phyloP scores from a whole-genome alignment of 2,113 vertebrate species.

The Dasyurus viverrinus region DNA sequence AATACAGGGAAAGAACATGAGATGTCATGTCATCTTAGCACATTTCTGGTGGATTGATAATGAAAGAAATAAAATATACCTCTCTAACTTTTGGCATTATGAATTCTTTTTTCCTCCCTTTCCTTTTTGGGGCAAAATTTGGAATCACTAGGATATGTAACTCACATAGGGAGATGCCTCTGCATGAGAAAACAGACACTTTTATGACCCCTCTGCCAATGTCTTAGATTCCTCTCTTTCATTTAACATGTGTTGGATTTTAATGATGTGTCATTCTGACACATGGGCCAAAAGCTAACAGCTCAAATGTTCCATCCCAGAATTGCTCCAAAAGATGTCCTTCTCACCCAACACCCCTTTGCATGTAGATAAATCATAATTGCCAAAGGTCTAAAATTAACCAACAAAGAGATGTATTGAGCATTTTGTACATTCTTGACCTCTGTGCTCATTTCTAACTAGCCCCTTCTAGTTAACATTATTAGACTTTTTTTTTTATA shows the following conservation, averaged over 20 bases:
- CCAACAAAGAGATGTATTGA: not conserved
- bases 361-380: not conserved
- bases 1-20: not conserved
- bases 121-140: not conserved
- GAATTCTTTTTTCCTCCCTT: not conserved
- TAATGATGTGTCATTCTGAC: not conserved
- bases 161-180: not conserved
- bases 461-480: not conserved
- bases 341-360: not conserved
- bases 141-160: not conserved
- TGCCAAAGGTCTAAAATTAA: not conserved
- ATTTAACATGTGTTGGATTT: not conserved
- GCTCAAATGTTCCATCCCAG: not conserved
- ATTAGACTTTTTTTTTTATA: not conserved
- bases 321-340: not conserved
- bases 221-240: not conserved
- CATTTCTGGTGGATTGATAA: not conserved
- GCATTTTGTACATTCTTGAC: not conserved
- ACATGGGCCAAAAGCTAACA: not conserved
- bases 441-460: not conserved
- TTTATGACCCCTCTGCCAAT: not conserved
- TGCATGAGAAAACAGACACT: not conserved
- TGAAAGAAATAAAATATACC: not conserved
- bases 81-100: not conserved
- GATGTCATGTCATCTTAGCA: not conserved